phyloP scores from a whole-genome alignment of 2,797 vertebrate species.

The Heteromormyrus szaboi region DNA sequence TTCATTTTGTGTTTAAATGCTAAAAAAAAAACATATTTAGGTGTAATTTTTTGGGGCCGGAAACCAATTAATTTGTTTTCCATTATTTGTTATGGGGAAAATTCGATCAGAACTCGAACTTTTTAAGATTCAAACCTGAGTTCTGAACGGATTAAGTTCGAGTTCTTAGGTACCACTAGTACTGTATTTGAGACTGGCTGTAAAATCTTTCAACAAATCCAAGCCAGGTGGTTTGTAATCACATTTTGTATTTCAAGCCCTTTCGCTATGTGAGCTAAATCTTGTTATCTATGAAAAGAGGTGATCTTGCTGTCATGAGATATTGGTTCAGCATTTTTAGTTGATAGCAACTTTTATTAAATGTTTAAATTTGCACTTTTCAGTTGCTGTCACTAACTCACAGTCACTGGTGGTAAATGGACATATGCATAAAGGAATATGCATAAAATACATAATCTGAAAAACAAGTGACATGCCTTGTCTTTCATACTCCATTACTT shows the following conservation, averaged over 20 bases:
- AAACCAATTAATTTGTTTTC: too few relatives aligned
- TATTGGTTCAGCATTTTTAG: background rate
- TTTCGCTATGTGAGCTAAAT: background rate
- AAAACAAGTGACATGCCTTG: background rate
- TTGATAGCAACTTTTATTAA: background rate
- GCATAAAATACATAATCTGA: background rate
- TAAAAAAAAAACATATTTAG: too few relatives aligned
- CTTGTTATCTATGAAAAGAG: background rate
- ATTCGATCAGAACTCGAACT: too few relatives aligned
- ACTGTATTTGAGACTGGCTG: background rate
- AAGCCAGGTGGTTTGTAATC: background rate
- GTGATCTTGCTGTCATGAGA: background rate
- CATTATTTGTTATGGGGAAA: too few relatives aligned
- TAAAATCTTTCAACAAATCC: background rate
- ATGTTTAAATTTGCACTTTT: background rate
- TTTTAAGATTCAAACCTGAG: too few relatives aligned
- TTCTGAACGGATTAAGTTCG: too few relatives aligned
- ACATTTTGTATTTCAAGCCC: background rate
- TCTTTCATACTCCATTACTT: background rate
- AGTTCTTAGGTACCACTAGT: too few relatives aligned
- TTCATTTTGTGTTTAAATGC: too few relatives aligned
- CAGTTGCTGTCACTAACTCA: background rate
- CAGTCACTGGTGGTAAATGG: background rate
- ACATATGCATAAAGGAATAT: background rate
- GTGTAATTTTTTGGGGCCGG: too few relatives aligned